These are phyloP conservation scores for Tromatobia lineatoria DNA, from an alignment of 2,888 invertebrate genomes.

Conservation along the genomic window DNA sequence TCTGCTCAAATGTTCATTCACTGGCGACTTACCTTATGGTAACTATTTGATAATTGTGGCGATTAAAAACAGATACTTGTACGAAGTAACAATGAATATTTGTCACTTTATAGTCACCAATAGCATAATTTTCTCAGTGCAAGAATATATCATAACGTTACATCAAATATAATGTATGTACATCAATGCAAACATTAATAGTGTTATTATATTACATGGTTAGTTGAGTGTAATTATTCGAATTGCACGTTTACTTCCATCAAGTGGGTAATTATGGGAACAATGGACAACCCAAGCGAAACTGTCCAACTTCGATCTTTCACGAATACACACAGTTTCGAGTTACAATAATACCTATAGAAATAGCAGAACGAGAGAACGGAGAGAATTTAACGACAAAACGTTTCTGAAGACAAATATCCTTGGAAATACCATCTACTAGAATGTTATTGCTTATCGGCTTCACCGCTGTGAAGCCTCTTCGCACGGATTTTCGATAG, in stretches of 20 bases:
- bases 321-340: background rate
- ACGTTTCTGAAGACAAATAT: constrained; percentile 16
- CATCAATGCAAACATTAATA: background rate
- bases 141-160: too few relatives aligned
- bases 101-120: too few relatives aligned
- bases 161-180: background rate
- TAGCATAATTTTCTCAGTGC: too few relatives aligned
- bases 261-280: constrained; percentile 11
- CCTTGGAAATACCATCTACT: background rate
- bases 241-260: constrained; percentile 20
- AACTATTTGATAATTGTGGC: too few relatives aligned
- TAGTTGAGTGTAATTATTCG: background rate
- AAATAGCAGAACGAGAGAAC: constrained; percentile 8
- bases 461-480: background rate
- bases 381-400: constrained; percentile 7
- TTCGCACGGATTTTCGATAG: constrained; percentile 16
- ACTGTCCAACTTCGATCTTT: constrained; percentile 21
- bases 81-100: too few relatives aligned
- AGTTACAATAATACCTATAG: constrained; percentile 3
- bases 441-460: background rate
- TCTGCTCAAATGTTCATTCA: too few relatives aligned
- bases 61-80: too few relatives aligned
- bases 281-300: background rate
- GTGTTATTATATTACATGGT: background rate
- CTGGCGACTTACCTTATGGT: too few relatives aligned